Conservation (phyloP, 2,888 invertebrate species). For the Aphrophora alni region DNA sequence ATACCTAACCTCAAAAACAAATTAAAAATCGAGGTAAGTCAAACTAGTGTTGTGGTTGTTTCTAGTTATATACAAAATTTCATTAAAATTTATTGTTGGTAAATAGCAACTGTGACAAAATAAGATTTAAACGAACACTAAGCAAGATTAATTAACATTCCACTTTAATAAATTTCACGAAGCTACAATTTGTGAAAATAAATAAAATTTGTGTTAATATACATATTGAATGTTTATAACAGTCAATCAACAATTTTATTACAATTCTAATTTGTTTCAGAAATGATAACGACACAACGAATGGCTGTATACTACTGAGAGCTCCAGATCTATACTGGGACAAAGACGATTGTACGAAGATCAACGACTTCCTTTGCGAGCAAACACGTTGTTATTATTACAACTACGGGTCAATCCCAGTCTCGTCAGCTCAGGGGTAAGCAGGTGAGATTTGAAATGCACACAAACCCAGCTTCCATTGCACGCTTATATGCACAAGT, state of each 20-base stretch:
- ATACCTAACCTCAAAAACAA: too few relatives aligned
- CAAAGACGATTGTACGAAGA: constrained; percentile 80
- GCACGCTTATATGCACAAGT: constrained; percentile 50
- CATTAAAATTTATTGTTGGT: too few relatives aligned
- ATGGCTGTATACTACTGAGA: constrained; percentile 79
- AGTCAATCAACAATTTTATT: not conserved
- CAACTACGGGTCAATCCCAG: constrained; percentile 89
- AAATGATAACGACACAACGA: constrained; percentile 67
- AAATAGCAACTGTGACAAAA: too few relatives aligned
- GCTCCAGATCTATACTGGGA: constrained; percentile 82
- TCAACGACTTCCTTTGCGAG: constrained; percentile 89
- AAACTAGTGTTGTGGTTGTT: too few relatives aligned
- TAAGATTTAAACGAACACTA: too few relatives aligned
- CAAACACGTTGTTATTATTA: constrained; percentile 90
- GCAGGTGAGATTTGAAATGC: constrained; percentile 67
- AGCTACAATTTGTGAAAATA: too few relatives aligned
- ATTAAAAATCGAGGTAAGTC: too few relatives aligned
- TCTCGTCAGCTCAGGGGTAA: constrained; percentile 92
- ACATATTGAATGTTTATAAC: too few relatives aligned
- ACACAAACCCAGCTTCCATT: constrained; percentile 17
- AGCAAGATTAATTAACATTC: too few relatives aligned
- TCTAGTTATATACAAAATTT: too few relatives aligned
- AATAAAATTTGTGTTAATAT: too few relatives aligned
- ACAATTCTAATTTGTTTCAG: constrained; percentile 49
- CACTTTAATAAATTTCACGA: too few relatives aligned